Evolutionary conservation across 2,888 invertebrate species (phyloP).

Genomic region (Habroteleia sp.): DNA sequence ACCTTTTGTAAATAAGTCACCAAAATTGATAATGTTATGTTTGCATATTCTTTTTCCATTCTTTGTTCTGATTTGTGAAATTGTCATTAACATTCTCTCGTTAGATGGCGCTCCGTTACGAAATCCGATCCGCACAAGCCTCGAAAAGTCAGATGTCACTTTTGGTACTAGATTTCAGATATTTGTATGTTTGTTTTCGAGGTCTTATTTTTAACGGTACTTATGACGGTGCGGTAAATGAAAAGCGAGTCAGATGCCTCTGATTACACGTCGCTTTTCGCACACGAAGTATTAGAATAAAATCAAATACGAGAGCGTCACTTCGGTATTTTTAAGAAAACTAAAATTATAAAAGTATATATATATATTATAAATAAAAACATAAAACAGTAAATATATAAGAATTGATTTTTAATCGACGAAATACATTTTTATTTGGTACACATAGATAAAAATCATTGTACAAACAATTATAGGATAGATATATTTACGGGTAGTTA

Average conservation of each 20-base stretch:
- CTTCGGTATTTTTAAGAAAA: constrained; percentile 57
- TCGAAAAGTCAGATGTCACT: background rate
- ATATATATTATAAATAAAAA: constrained; percentile 31
- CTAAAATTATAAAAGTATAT: constrained; percentile 41
- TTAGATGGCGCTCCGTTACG: constrained; percentile 13
- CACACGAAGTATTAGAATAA: constrained; percentile 63
- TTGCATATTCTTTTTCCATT: too few species aligned
- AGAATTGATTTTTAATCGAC: constrained; percentile 58
- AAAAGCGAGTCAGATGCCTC: too few species aligned
- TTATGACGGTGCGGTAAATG: too few species aligned
- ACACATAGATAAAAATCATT: constrained; percentile 69
- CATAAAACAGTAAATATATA: constrained; percentile 22
- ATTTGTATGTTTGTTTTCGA: constrained; percentile 41
- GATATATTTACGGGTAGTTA: constrained; percentile 73
- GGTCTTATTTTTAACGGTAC: constrained; percentile 37
- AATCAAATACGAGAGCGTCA: constrained; percentile 59
- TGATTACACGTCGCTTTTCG: too few species aligned
- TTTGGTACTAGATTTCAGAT: constrained; percentile 26
- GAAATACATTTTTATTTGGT: constrained; percentile 71
- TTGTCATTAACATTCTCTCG: constrained; percentile 22
- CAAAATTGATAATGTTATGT: constrained; percentile 28
- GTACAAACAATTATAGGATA: constrained; percentile 76
- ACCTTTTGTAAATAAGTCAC: constrained; percentile 45
- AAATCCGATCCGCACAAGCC: constrained; percentile 12
- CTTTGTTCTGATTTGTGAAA: constrained; percentile 10